Base-by-base conservation (phyloP, 2,797 vertebrate genomes). In the Remorina albescens region DNA sequence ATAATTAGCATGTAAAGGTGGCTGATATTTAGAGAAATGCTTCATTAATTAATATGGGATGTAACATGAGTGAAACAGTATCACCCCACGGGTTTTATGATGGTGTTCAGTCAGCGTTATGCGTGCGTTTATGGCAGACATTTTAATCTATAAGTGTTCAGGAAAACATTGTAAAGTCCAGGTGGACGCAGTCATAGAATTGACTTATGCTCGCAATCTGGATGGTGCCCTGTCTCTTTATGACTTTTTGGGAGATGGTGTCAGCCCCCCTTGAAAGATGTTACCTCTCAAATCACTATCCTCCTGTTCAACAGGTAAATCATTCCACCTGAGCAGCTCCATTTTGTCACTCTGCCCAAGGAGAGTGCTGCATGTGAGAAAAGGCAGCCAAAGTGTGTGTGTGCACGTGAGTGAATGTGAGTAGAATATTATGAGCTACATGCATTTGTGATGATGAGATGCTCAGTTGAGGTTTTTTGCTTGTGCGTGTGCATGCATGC, bases 241-340 rank as follows among this genome's bases (percentile, higher is more conserved):
- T 87, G 80, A 81, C 66, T 82, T 72, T 84, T 85, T 59, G 68
- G 74, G 60, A 75, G 82, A 87, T 74, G 78, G 65, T 90, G 89
- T 88, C 84, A 83, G 56, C 49, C 28, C 32, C 30, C 2, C 4
- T 74, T 91, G 82, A 92, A 67, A 87, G 88, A 91, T 86, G 67
- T 72, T 50, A 36, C 46, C 81, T 79, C 80, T 91, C 75, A 82
- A 86, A 88, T 68, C 34, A 8, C 2, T 76, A 66, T 84, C 73
- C 74, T 84, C 71, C 62, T 70, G 81, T 81, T 89, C 75, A 86
- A 85, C 81, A 82, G 88, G 86, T 91, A 88, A 90, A 83, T 92
- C 85, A 88, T 83, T 88, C 78, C 79, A 79, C 80, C 85, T 87
- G 82, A 89, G 81, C 82, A 59, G 60, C 81, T 83, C 74, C 55